Conservation (phyloP, 2,888 invertebrate species). For the Hyles lineata region DNA sequence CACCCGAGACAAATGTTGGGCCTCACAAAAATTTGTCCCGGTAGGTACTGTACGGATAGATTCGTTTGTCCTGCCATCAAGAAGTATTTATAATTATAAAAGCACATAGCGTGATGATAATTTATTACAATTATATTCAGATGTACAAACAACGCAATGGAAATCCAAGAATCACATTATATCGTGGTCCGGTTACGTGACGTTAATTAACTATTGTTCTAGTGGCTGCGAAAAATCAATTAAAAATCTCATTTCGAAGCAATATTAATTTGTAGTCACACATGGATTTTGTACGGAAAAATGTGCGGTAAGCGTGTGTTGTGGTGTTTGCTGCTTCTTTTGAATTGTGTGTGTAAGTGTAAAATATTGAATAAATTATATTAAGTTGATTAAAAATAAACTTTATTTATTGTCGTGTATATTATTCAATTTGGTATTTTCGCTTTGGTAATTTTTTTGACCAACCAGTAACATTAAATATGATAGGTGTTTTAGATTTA, state of each 20-base stretch:
- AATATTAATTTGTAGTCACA: slow-evolving; percentile 4
- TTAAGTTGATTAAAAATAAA: background rate
- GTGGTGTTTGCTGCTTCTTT: background rate
- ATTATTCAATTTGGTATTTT: too few species aligned
- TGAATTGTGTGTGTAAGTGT: slow-evolving; percentile 17
- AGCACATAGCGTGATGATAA: background rate
- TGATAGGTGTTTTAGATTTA: too few species aligned
- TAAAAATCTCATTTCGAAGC: slow-evolving; percentile 40
- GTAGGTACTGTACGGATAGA: too few species aligned
- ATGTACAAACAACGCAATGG: too few species aligned
- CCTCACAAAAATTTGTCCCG: too few species aligned
- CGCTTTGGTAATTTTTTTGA: too few species aligned
- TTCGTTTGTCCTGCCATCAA: too few species aligned
- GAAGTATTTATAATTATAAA: too few species aligned
- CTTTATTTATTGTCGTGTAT: too few species aligned
- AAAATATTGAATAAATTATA: background rate
- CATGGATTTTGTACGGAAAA: slow-evolving; percentile 17
- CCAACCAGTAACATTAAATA: too few species aligned
- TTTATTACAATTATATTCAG: too few species aligned
- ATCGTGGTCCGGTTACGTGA: slow-evolving; percentile 36
- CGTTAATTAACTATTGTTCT: slow-evolving; percentile 31
- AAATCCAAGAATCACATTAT: background rate
- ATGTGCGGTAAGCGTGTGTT: slow-evolving; percentile 15
- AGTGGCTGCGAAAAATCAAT: slow-evolving; percentile 43
- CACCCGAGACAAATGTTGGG: too few species aligned